Percentiles rank a stretch among this genome's conserved stretches.
Conservation (phyloP, 2,113 vertebrate genomes). For the Hippocampus barbouri region DNA sequence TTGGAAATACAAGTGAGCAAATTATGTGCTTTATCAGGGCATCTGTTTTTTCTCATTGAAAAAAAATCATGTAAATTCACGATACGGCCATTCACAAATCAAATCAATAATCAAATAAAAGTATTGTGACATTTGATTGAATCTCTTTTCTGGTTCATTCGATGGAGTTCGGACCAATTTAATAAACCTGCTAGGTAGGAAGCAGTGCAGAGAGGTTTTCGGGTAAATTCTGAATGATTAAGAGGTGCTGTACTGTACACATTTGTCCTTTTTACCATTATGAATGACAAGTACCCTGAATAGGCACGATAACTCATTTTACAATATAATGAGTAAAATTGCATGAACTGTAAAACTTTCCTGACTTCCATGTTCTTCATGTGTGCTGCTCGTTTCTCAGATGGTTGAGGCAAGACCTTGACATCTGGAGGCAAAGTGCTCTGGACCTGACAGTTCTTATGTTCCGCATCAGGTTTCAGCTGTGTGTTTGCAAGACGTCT, state of each 20-base stretch:
- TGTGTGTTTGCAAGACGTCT: constrained; percentile 20
- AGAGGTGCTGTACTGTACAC: too few species aligned
- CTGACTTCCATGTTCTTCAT: not conserved
- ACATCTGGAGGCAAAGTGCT: constrained; percentile 9
- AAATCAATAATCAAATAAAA: too few species aligned
- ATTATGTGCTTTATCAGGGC: not conserved
- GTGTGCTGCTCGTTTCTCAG: not conserved
- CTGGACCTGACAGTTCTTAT: not conserved
- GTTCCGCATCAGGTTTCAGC: constrained; percentile 1
- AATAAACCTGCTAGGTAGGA: too few species aligned
- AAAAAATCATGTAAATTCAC: not conserved
- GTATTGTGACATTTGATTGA: too few species aligned
- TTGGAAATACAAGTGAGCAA: not conserved
- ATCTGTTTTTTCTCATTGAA: not conserved
- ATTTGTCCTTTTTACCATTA: not conserved
- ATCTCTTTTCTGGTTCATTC: too few species aligned
- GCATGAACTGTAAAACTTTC: not conserved
- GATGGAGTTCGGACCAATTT: too few species aligned
- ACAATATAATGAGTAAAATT: not conserved
- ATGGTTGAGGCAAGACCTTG: not conserved
- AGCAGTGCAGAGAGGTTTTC: too few species aligned
- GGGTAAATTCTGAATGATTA: too few species aligned
- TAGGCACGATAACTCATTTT: not conserved
- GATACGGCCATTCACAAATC: too few species aligned
- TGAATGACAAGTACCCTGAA: not conserved